Base-by-base conservation (phyloP, 2,888 invertebrate species). In the Aradus depressus region DNA sequence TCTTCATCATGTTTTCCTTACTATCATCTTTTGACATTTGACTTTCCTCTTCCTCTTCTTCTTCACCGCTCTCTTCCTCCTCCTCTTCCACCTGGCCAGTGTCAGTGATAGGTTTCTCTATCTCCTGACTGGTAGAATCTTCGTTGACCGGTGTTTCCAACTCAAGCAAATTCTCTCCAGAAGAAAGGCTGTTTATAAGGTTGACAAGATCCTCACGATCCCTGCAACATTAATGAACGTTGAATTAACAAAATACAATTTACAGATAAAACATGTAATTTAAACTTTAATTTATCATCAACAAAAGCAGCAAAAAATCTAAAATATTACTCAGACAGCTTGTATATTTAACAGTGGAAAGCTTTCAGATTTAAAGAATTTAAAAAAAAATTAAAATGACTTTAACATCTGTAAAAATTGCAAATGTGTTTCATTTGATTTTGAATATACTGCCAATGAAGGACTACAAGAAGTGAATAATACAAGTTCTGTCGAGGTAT, bases 181-280 rank as follows among this genome's bases (percentile, higher is more conserved):
- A 76, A 50, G 79, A 80, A 45, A 91, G 69, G 57, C 81, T 77
- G 37, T 74, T 72, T 65, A 93, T 89, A 28, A 95, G 73, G 64
- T 77, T 76, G 6, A 83, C 80, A 60, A 96, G 72, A 60, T 87
- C 87, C 59, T 84, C 84, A 58, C 89, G 72, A 70, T 79, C 79
- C 67, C 91, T 88, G 64, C 45, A 68, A 71, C 65, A 48, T 58
- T 53, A 57, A 51, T 41, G 28, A 3, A 37, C 42, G 10, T 50
- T 18, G 18, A 41, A 48, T 19, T 18, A n/a, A n/a, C n/a, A n/a
- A n/a, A n/a, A n/a, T n/a, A n/a, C n/a, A n/a, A n/a, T n/a, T n/a
- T n/a, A 44, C 12, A 39, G 32, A 8, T 28, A 12, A 22, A 37
- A 18, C 31, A 19, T 22, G 35, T 42, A 34, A 19, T 12, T 12